Evolutionary conservation across 2,113 vertebrate genomes (phyloP), one percentile per base, ranked within the genome.

Genomic region (Phasianus colchicus): DNA sequence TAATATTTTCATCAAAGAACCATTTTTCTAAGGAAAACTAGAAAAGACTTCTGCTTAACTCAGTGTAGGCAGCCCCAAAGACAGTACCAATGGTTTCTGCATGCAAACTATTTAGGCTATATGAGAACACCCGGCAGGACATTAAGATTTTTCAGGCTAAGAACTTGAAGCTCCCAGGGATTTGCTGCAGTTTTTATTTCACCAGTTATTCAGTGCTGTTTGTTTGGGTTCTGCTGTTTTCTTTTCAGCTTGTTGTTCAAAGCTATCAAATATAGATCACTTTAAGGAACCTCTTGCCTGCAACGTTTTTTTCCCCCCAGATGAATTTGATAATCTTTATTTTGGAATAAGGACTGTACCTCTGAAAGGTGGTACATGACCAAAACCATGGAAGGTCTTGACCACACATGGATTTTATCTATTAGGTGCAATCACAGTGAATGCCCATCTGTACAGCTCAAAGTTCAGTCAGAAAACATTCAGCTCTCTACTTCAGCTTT

Each of bases 401-500:
- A 40, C 57, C 32, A 61, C 13, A 6, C 45, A 3, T 25, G 7
- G 22, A 57, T 43, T 88, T 83, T 9, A 13, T 20, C 50, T 54
- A 40, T 18, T 48, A 58, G 25, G 17, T 40, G 7, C 17, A 43
- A 11, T 38, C 67, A 10, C 43, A 71, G 65, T 27, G 48, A 27
- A 45, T 29, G 16, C 4, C 4, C 0, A 0, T 29, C 76, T 22
- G n/a, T 11, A 11, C 4, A 25, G 10, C 30, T 17, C n/a, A 27
- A 54, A 72, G 27, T 36, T 60, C 24, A 48, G 15, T 6, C 27
- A 83, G 36, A 80, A 65, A 83, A 64, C 5, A 54, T 32, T 22
- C 19, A 36, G 10, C 9, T 73, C 9, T 45, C 32, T 65, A n/a
- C 25, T 43, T 43, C 42, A 43, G 12, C 15, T 32, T 45, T 27